Evolutionary conservation across 2,797 vertebrate species (phyloP).

Genomic region (Aselliscus stoliczkanus): DNA sequence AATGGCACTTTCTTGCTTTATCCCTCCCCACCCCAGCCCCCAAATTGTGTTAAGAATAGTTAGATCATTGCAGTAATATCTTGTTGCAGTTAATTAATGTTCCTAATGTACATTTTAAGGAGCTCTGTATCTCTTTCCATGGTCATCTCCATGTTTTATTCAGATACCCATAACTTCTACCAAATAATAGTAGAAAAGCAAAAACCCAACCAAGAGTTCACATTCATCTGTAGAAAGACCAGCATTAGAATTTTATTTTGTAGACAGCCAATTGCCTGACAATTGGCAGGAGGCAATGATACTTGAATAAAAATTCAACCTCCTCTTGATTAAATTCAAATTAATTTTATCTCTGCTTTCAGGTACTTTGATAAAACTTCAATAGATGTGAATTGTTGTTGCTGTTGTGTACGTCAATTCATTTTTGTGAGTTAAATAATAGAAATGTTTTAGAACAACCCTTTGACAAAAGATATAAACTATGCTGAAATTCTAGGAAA

Average conservation of each 20-base stretch:
- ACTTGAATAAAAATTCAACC: background rate
- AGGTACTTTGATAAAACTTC: background rate
- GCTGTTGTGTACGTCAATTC: background rate
- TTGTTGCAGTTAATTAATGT: background rate
- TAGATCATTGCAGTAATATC: background rate
- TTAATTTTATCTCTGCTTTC: background rate
- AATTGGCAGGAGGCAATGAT: background rate
- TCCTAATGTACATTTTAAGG: background rate
- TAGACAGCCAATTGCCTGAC: background rate
- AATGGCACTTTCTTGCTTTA: background rate
- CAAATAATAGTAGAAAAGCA: background rate
- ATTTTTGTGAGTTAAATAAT: background rate
- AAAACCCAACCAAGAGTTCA: background rate
- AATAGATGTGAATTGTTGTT: background rate
- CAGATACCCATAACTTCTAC: background rate
- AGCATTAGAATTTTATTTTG: background rate
- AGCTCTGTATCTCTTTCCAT: background rate
- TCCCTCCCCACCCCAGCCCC: background rate
- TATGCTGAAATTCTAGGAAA: background rate
- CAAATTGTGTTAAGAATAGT: background rate
- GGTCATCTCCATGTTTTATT: background rate
- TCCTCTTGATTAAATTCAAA: background rate
- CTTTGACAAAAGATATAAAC: background rate
- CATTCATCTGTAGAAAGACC: background rate
- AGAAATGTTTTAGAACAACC: background rate